phyloP scores from a whole-genome alignment of 1,140 invertebrate genomes.

The Nylanderia fulva region DNA sequence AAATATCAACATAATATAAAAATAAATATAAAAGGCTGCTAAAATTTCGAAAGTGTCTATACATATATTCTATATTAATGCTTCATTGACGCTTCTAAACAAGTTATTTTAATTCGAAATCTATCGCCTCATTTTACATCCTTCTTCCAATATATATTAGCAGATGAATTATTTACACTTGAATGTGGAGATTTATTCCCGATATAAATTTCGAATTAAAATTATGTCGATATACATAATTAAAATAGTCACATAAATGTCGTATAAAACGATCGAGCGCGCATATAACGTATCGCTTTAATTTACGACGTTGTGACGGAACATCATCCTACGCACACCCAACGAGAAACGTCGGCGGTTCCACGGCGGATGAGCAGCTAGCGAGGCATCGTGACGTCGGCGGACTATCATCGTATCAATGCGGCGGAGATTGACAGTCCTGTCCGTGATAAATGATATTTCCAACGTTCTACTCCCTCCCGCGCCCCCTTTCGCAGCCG shows the following conservation, averaged over 20 bases:
- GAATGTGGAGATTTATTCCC: conserved; percentile 8
- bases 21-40: background rate
- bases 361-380: conserved; percentile 49
- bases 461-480: conserved; percentile 65
- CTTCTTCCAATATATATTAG: too few species aligned
- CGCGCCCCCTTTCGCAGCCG: conserved; percentile 9
- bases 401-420: conserved; percentile 83
- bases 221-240: conserved; percentile 21
- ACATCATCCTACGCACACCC: conserved; percentile 29
- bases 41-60: background rate
- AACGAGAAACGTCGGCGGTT: conserved; percentile 52
- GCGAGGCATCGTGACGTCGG: conserved; percentile 76
- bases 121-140: background rate
- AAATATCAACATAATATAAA: too few species aligned
- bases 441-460: conserved; percentile 83
- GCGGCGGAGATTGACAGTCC: conserved; percentile 83
- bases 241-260: conserved; percentile 18
- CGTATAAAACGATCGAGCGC: conserved; percentile 5
- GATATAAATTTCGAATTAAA: conserved; percentile 18
- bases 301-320: conserved; percentile 50
- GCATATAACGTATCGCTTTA: conserved; percentile 30
- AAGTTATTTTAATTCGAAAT: conserved; percentile 5
- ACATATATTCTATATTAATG: too few species aligned
- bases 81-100: background rate
- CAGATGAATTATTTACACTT: background rate